A percentile compares a stretch with the other conserved stretches of the same genome.
Evolutionary conservation across 1,140 invertebrate genomes (phyloP).

Genomic region (Pararge aegeria): DNA sequence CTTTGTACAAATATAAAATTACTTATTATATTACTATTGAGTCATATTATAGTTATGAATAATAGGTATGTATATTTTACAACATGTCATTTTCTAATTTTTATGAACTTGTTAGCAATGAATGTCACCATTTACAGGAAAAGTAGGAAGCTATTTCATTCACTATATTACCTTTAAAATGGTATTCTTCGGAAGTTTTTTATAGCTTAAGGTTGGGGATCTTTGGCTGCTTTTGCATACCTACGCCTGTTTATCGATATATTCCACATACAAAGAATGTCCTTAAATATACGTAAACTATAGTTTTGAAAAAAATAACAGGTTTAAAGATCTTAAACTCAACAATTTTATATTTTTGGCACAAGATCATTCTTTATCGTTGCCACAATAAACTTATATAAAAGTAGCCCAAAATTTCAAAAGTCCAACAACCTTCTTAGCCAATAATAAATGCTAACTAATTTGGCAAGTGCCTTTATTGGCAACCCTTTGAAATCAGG

Average conservation of each 20-base stretch:
- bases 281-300: neutral
- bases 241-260: no score
- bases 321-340: conserved; percentile 20
- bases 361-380: neutral
- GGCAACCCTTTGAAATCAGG: no score
- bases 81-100: neutral
- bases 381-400: no score
- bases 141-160: no score
- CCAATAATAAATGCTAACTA: neutral
- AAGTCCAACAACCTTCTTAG: neutral
- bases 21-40: neutral
- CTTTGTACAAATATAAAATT: conserved; percentile 6
- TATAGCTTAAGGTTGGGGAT: no score
- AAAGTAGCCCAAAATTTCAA: no score
- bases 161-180: no score
- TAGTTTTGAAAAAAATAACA: conserved; percentile 12
- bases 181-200: no score
- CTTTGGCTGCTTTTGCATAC: no score
- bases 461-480: no score
- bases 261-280: neutral
- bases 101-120: neutral
- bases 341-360: conserved; percentile 13
- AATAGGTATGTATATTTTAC: neutral
- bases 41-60: neutral
- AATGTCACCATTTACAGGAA: no score